Evolutionary conservation across 37 sponge, comb jelly and placozoan species (phyloP), one percentile per base, ranked within the genome.

Genomic region (Tethya wilhelma): DNA sequence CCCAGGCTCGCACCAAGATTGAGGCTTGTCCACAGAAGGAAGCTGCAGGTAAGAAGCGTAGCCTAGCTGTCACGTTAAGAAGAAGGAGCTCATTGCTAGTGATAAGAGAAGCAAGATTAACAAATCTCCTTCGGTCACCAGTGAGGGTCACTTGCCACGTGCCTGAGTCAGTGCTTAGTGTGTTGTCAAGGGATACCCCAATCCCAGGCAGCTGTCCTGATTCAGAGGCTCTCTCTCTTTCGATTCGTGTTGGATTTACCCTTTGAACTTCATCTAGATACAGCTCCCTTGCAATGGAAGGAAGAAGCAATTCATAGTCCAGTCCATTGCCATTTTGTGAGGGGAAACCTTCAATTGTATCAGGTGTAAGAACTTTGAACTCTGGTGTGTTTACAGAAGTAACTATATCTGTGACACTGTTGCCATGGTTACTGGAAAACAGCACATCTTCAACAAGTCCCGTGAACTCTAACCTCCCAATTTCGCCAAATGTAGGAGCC

Each of bases 141-240:
- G 23, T 82, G 22, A 38, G n/a, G 2, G 88, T 73, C 41, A 94
- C 81, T 73, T 94, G 94, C 94, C 94, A 94, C 17, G 37, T 42
- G 28, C 92, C 92, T 20, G 44, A 0, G 38, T 32, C 8, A n/a
- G 33, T 14, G 25, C 29, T 64, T 2, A 32, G 4, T 17, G 83
- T 26, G 4, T 41, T 7, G 63, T 81, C 65, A 38, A 89, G 39
- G 33, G 80, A 56, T 9, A 94, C 59, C 1, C 45, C 87, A 1
- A 90, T 71, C 23, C 94, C 94, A 30, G 87, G 84, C 36, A n/a
- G 31, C 44, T 83, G 86, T 1, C 87, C 84, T 23, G 55, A 49
- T n/a, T 29, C 31, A 2, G n/a, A 31, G 4, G 90, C 80, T 19
- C 22, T 30, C 23, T 2, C 36, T 28, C 91, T 41, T 8, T 67